Evolutionary conservation across 2,113 vertebrate genomes (phyloP).

Genomic region (Lepus americanus): DNA sequence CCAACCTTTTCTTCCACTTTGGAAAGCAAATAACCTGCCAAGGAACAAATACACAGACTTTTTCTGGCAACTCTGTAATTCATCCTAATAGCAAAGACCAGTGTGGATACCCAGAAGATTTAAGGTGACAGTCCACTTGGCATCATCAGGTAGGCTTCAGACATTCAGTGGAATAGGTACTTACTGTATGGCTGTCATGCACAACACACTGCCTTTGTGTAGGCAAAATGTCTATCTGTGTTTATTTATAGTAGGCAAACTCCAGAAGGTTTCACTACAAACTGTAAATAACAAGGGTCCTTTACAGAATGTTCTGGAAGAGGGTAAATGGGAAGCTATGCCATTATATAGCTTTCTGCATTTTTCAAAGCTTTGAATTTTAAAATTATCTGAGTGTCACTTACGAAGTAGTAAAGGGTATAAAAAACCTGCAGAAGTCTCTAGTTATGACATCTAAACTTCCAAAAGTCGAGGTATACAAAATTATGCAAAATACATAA

Average conservation of each 20-base stretch:
- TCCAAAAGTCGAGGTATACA: neutral
- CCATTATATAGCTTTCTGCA: neutral
- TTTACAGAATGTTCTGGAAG: neutral
- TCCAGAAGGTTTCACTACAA: neutral
- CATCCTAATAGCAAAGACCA: neutral
- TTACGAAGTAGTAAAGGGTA: too few relatives aligned
- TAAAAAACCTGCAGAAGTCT: neutral
- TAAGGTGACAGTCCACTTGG: neutral
- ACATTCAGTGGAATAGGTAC: neutral
- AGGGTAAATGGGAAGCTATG: neutral
- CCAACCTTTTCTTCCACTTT: slow-evolving; percentile 99
- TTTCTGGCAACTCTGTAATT: neutral
- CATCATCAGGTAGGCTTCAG: neutral
- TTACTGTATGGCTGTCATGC: neutral
- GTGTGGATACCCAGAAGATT: neutral
- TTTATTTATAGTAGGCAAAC: neutral
- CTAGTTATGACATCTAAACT: neutral
- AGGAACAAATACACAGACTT: neutral
- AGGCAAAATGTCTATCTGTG: neutral
- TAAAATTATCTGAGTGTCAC: neutral
- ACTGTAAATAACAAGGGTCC: neutral
- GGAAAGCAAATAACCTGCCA: slow-evolving; percentile 96
- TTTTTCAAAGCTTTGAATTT: neutral
- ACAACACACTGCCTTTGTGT: neutral
- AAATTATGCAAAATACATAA: neutral